These are phyloP conservation scores for Butorides virescens DNA, from an alignment of 2,113 vertebrate species.

Conservation along the genomic window DNA sequence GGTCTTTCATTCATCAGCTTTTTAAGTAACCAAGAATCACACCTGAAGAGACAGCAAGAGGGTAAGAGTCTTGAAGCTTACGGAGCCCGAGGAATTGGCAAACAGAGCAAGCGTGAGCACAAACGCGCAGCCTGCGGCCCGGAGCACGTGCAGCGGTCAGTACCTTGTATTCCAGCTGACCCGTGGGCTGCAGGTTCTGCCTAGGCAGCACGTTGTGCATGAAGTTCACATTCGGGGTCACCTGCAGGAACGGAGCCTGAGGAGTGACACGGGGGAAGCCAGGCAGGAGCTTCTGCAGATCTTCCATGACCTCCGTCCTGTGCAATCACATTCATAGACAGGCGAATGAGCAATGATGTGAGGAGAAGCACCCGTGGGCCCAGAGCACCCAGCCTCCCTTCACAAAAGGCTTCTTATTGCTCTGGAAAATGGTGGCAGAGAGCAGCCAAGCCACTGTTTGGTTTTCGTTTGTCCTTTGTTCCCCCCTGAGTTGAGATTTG, in stretches of 20 bases:
- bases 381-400: neutral
- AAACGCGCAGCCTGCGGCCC: neutral
- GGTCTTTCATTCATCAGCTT: neutral
- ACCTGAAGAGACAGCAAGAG: neutral
- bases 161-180: constrained; percentile 99
- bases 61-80: neutral
- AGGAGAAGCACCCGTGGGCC: neutral
- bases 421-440: neutral
- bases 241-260: constrained; percentile 87
- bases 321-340: neutral
- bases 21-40: neutral
- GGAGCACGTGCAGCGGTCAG: accelerated
- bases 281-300: constrained; percentile 91
- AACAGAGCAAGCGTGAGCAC: neutral
- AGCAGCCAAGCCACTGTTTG: neutral
- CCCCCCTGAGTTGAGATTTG: neutral
- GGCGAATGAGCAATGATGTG: neutral
- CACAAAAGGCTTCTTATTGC: neutral
- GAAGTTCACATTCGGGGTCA: constrained; percentile 85
- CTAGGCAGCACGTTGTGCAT: constrained; percentile 88
- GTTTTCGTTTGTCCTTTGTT: neutral
- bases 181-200: constrained; percentile 89
- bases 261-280: constrained; percentile 87
- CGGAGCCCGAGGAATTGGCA: neutral
- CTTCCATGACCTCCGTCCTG: constrained; percentile 94